A percentile compares a stretch with the other conserved stretches of the same genome.
phyloP scores from a whole-genome alignment of 1,140 invertebrate species.

The Steinernema khuongi region DNA sequence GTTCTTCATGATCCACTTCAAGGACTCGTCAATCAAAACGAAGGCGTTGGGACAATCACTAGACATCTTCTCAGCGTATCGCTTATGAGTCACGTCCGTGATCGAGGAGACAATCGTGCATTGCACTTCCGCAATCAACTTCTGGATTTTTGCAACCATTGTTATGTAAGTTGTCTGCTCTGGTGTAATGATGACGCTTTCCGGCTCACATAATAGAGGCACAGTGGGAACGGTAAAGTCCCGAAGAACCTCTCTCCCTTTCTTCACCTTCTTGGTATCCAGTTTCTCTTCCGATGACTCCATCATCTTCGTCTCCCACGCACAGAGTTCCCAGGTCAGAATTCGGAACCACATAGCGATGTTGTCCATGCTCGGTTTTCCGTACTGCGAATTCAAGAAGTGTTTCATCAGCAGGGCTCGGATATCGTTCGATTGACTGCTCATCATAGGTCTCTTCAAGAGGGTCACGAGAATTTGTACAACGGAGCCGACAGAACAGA shows the following conservation, averaged over 20 bases:
- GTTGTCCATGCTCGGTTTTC: not conserved
- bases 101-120: not conserved
- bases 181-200: not conserved
- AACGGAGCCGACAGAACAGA: not conserved
- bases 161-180: not conserved
- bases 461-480: not conserved
- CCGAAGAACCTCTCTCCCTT: not conserved
- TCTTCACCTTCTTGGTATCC: not conserved
- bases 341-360: not conserved
- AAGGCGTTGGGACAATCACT: not conserved
- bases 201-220: not conserved
- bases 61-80: not conserved
- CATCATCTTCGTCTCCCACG: not conserved
- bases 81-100: not conserved
- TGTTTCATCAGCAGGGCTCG: not conserved
- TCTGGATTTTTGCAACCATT: not conserved
- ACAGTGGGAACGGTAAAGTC: not conserved
- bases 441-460: not conserved
- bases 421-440: not conserved
- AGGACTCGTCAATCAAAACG: not conserved
- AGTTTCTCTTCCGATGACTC: not conserved
- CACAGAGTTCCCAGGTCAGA: not conserved
- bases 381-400: slow-evolving; percentile 4
- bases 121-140: not conserved
- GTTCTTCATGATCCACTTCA: not conserved